Conservation (phyloP, 2,888 invertebrate genomes). For the Kuschelorhynchus macadamiae region DNA sequence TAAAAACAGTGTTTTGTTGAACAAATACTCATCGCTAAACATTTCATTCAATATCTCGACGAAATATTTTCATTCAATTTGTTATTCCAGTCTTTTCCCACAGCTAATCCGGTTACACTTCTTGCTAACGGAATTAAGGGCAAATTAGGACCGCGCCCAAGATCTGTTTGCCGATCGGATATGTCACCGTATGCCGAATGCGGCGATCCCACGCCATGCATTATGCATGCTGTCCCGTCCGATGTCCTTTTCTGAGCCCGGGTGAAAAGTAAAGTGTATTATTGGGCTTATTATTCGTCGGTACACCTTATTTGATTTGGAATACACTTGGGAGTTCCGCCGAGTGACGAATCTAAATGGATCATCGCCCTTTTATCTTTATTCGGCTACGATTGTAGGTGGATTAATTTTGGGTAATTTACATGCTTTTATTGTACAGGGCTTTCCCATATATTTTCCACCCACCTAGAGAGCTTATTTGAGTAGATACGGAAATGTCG, state of each 20-base stretch:
- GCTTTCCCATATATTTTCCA: too few relatives aligned
- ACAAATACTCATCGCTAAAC: too few relatives aligned
- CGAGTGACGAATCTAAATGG: not conserved
- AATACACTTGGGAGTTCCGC: not conserved
- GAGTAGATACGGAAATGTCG: too few relatives aligned
- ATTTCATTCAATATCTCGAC: too few relatives aligned
- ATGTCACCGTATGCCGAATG: constrained; percentile 23
- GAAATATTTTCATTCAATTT: constrained; percentile 22
- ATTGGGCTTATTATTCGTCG: not conserved
- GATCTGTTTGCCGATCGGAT: constrained; percentile 37
- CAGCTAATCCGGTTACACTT: constrained; percentile 11
- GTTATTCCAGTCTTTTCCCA: constrained; percentile 9
- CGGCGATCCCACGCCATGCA: constrained; percentile 29
- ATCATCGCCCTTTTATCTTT: too few relatives aligned
- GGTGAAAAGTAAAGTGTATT: not conserved
- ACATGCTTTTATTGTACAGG: too few relatives aligned
- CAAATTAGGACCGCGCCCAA: constrained; percentile 24
- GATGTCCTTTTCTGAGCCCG: not conserved
- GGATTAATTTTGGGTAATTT: too few relatives aligned
- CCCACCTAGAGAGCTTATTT: too few relatives aligned
- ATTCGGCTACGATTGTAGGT: too few relatives aligned
- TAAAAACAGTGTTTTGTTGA: too few relatives aligned
- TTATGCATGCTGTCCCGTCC: constrained; percentile 25
- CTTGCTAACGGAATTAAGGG: constrained; percentile 18
- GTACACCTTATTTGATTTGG: constrained; percentile 1